phyloP scores from a whole-genome alignment of 2,888 invertebrate genomes.

The Dimorphilus gyrociliatus region DNA sequence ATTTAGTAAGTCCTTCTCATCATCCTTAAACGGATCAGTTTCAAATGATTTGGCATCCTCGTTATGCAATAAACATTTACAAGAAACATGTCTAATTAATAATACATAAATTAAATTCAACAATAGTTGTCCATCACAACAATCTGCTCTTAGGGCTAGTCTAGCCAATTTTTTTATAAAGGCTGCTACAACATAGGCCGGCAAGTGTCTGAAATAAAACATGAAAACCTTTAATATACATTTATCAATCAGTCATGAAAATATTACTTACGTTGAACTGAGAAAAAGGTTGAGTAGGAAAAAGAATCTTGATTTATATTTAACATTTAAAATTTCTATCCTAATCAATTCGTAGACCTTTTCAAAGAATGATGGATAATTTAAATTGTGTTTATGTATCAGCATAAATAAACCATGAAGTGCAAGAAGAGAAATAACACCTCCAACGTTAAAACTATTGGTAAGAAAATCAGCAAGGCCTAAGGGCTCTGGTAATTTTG shows the following conservation, averaged over 20 bases:
- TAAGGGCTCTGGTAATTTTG: conserved; percentile 61
- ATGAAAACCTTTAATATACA: not conserved
- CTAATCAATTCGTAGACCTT: conserved; percentile 88
- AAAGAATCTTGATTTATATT: conserved; percentile 71
- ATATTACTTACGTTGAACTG: conserved; percentile 59
- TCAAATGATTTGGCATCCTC: conserved; percentile 13
- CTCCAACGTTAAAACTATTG: conserved; percentile 69
- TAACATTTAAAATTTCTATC: conserved; percentile 72
- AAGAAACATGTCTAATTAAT: conserved; percentile 56
- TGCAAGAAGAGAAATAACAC: conserved; percentile 70
- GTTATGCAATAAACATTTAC: conserved; percentile 23
- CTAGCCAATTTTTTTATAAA: conserved; percentile 76
- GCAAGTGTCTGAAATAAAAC: conserved; percentile 55
- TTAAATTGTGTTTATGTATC: conserved; percentile 74
- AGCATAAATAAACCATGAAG: conserved; percentile 77
- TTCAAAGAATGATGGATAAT: conserved; percentile 83
- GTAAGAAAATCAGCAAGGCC: conserved; percentile 77
- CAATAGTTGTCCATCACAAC: conserved; percentile 33
- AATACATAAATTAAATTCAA: conserved; percentile 61
- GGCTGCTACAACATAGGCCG: conserved; percentile 74
- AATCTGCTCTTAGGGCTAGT: conserved; percentile 62
- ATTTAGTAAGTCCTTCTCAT: conserved; percentile 58
- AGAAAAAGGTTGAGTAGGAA: conserved; percentile 76
- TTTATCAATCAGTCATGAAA: not conserved
- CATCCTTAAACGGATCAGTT: conserved; percentile 65